Conservation (phyloP, 2,113 vertebrate species). For the Zingel zingel region DNA sequence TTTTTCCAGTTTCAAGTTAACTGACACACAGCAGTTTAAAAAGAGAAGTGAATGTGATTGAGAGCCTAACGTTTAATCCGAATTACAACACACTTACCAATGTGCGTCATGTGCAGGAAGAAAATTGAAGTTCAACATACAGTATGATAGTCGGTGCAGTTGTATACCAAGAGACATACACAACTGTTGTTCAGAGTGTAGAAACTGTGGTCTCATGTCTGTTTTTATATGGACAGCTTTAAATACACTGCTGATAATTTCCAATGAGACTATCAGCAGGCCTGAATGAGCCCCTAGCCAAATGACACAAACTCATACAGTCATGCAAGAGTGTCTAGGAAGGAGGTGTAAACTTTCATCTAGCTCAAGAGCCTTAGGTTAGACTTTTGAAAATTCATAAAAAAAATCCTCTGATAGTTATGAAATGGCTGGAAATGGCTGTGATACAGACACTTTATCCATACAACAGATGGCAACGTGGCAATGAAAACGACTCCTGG, state of each 20-base stretch:
- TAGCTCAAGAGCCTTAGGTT: constrained; percentile 29
- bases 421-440: constrained; percentile 25
- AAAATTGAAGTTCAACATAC: too few relatives aligned
- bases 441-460: constrained; percentile 32
- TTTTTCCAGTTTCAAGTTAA: too few relatives aligned
- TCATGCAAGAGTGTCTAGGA: neutral
- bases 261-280: neutral
- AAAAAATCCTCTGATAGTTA: neutral
- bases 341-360: neutral
- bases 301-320: neutral
- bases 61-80: too few relatives aligned
- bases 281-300: neutral
- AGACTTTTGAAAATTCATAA: constrained; percentile 19
- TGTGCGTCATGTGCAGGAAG: too few relatives aligned
- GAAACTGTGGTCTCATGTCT: neutral
- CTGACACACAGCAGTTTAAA: too few relatives aligned
- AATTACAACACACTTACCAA: too few relatives aligned
- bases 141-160: too few relatives aligned
- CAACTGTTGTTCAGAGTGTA: neutral
- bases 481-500: constrained; percentile 53
- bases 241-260: neutral
- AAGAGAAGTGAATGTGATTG: too few relatives aligned
- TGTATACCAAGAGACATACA: too few relatives aligned
- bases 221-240: neutral
- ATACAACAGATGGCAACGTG: constrained; percentile 57